Base-by-base conservation (phyloP, 2,113 vertebrate species). In the Brachionichthys hirsutus region DNA sequence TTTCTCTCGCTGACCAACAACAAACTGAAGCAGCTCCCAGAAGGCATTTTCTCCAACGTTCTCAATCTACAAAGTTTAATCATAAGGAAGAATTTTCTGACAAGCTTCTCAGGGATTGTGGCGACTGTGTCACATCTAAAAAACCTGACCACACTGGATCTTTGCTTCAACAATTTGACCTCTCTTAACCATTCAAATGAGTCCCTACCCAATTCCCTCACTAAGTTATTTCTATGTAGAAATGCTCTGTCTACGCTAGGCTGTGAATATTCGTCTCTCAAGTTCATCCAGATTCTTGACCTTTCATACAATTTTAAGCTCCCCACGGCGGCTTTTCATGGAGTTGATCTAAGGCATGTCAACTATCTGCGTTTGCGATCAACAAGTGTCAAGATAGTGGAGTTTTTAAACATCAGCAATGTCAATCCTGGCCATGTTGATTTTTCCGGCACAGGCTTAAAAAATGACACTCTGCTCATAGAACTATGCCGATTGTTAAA, bases 141-240 rank as follows among this genome's bases (percentile, higher is more conserved):
- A 1, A 49, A 55, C 11, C 62, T 95, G 52, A 47, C 0, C 0
- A 22, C 0, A 4, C 68, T 96, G 7, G 82, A 92, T 44, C 70
- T 96, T 61, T 89, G 89, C 65, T 67, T 42, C 51, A 96, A 95
- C 67, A 58, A 12, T 0, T 53, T 93, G 11, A 68, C 50, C 3
- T 82, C 82, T 12, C 81, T 93, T 4, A 12, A 9, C n/a, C 85
- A 91, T 46, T 74, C 58, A 3, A 54, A 74, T 5, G 42, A 14
- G 11, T 73, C 92, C 4, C 90, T 93, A 0, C 53, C 66, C 0
- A 17, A 22, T 2, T 84, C 78, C 0, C 85, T 94, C 51, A 40
- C 6, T 0, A 5, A 0, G 1, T 72, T 95, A n/a, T 72, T 17
- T 12, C 54, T 94, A 10, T 85, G 84, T 47, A 54, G 58, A 34